Evolutionary conservation across 2,888 invertebrate genomes (phyloP).

Genomic region (Epinotia bilunana): DNA sequence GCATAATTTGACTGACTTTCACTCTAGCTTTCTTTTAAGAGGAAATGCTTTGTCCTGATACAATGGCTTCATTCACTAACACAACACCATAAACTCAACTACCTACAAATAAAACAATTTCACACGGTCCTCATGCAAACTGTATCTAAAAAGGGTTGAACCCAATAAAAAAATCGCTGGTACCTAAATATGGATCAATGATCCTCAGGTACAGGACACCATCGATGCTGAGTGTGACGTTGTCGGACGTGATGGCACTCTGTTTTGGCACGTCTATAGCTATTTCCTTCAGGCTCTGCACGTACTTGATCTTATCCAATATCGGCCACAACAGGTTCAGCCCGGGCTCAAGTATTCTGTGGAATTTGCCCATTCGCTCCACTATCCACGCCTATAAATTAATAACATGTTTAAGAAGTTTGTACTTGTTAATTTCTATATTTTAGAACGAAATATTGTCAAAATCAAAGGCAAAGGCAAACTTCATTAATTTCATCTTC

Average conservation of each 20-base stretch:
- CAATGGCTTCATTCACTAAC: too few relatives aligned
- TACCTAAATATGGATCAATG: slow-evolving; percentile 94
- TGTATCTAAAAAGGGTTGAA: not conserved
- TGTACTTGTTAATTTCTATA: too few relatives aligned
- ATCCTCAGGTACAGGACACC: slow-evolving; percentile 98
- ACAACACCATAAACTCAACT: not conserved
- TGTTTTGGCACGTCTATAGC: slow-evolving; percentile 99
- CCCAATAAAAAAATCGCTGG: not conserved
- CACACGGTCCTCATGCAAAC: not conserved
- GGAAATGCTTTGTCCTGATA: too few relatives aligned
- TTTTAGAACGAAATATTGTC: too few relatives aligned
- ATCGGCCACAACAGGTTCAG: slow-evolving; percentile 96
- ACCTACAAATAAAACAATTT: not conserved
- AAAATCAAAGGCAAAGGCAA: too few relatives aligned
- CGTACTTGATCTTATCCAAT: slow-evolving; percentile 97
- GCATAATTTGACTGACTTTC: too few relatives aligned
- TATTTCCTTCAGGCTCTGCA: slow-evolving; percentile 99
- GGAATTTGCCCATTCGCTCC: slow-evolving; percentile 99
- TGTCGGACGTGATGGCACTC: slow-evolving; percentile 98
- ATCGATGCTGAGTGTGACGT: slow-evolving; percentile 98
- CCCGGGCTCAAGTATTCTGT: slow-evolving; percentile 96
- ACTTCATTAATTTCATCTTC: too few relatives aligned
- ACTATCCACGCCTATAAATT: slow-evolving; percentile 95
- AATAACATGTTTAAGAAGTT: not conserved
- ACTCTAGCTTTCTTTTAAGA: too few relatives aligned